Evolutionary conservation across 2,888 invertebrate species (phyloP).

Genomic region (Macrosiphum euphorbiae): DNA sequence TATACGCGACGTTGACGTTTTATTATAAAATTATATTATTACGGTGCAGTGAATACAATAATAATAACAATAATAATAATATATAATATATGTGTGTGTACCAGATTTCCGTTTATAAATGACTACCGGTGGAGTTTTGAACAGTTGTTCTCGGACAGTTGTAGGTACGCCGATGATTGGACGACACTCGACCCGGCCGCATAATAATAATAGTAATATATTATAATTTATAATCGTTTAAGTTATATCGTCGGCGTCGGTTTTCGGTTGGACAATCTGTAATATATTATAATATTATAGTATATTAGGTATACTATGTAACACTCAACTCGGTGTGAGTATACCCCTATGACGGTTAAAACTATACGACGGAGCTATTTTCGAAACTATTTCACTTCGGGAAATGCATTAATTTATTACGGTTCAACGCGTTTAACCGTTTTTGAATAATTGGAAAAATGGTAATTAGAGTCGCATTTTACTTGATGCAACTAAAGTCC

Average conservation of each 20-base stretch:
- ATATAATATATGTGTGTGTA: too few species aligned
- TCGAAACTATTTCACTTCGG: not conserved
- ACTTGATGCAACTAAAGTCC: not conserved
- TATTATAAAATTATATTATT: not conserved
- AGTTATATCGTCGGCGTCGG: not conserved
- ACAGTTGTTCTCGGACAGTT: too few species aligned
- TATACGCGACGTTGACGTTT: not conserved
- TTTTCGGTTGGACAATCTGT: not conserved
- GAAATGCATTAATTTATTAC: not conserved
- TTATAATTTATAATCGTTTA: not conserved
- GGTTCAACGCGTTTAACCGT: conserved; percentile 14
- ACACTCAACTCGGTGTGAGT: not conserved
- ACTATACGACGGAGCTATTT: not conserved
- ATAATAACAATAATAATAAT: not conserved
- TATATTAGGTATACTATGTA: too few species aligned
- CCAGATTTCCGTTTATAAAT: not conserved
- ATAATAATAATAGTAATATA: not conserved
- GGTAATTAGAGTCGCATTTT: not conserved
- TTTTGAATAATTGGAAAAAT: conserved; percentile 32
- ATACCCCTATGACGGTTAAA: not conserved
- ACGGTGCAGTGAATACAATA: not conserved
- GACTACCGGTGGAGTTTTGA: not conserved
- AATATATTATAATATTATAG: not conserved
- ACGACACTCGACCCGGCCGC: not conserved
- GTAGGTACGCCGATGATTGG: not conserved